These are phyloP conservation scores for Onychomys arenicola DNA, from an alignment of 2,797 vertebrate genomes.

Conservation along the genomic window DNA sequence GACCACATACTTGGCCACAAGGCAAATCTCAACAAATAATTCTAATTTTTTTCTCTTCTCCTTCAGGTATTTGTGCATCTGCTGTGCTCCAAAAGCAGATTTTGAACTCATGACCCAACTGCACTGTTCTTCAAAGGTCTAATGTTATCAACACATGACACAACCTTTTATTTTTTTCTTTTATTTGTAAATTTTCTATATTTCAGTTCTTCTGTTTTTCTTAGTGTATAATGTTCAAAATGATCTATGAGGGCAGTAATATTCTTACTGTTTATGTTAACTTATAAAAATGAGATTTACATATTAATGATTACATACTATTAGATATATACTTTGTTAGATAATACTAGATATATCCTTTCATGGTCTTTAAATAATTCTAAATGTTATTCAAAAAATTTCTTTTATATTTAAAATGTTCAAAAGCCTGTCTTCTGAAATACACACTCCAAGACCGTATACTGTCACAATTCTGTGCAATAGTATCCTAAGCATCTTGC, in stretches of 20 bases:
- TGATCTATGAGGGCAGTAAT: background rate
- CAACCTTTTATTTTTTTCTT: background rate
- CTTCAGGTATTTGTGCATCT: background rate
- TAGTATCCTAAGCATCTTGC: background rate
- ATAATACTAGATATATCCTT: background rate
- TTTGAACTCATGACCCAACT: background rate
- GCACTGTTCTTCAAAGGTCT: background rate
- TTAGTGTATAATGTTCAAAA: background rate
- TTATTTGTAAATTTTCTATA: background rate
- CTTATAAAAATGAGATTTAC: background rate
- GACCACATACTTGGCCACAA: too few relatives aligned
- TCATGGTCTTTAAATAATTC: background rate
- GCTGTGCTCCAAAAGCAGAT: background rate
- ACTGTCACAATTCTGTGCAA: too few relatives aligned
- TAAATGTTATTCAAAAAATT: background rate
- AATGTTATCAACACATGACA: background rate
- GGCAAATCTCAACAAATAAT: too few relatives aligned
- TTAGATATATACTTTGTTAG: background rate
- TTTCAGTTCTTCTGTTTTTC: background rate
- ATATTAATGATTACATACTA: background rate
- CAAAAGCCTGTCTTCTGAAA: background rate
- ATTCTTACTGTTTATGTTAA: background rate
- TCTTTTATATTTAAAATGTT: background rate
- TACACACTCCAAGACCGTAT: background rate
- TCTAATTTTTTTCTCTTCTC: background rate